Evolutionary conservation across 1,140 invertebrate species (phyloP), one percentile per base, ranked within the genome.

Genomic region (Ceratoteleas bidentatus): DNA sequence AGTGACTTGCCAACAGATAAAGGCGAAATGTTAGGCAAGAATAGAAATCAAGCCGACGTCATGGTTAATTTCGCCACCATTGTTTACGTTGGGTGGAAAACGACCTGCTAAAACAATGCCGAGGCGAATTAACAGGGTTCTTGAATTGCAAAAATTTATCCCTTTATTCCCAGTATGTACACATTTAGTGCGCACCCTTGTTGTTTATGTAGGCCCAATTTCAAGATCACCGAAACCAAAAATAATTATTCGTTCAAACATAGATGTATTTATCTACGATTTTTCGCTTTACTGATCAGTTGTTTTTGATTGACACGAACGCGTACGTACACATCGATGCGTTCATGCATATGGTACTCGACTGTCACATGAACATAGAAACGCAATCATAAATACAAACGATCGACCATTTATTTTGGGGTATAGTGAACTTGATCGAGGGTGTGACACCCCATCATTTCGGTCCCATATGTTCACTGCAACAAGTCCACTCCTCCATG

Each of bases 221-320:
- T 82, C 65, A 65, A 70, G 84, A 85, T 86, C 81, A 79, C 58
- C 58, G 68, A 86, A 86, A 86, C 72, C 84, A 85, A 88, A 90
- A 89, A 90, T 91, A 90, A 91, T 91, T 90, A 91, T 85, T 81
- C 74, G 76, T 49, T 72, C 85, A 90, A 90, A 90, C 87, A 90
- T 70, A 56, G 79, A 79, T 80, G 85, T 90, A 87, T 89, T 89
- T 90, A 87, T 88, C 78, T 75, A 82, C 86, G 86, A 90, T 90
- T 91, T 90, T 83, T 85, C 87, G 89, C 87, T 88, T 79, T 86
- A 84, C 62, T 85, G 86, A 87, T 85, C 84, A 83, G 76, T 83
- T 81, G 85, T 74, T 85, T 85, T 85, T 82, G 79, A 85, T 86
- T 81, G 81, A 75, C 69, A 78, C 54, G 75, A 47, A 54, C 81